These are phyloP conservation scores for Carterocephalus palaemon DNA, from an alignment of 2,888 invertebrate species.

Conservation along the genomic window DNA sequence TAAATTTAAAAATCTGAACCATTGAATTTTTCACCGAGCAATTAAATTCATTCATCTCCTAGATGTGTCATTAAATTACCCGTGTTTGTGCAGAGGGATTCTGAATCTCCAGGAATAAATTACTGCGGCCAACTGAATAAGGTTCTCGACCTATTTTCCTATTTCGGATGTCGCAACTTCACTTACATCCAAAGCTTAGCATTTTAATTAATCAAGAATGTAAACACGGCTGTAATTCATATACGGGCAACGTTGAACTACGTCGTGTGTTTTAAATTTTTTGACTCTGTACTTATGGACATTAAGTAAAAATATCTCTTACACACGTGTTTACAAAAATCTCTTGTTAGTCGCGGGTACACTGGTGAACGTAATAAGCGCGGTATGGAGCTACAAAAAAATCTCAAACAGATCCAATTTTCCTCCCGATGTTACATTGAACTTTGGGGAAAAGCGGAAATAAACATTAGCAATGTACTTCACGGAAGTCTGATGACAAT, in stretches of 20 bases:
- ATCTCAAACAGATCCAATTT: too few relatives aligned
- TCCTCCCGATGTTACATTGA: too few relatives aligned
- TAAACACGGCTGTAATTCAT: neutral
- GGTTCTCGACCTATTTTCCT: conserved; percentile 24
- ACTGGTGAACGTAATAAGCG: too few relatives aligned
- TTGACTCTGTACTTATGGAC: too few relatives aligned
- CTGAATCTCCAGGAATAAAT: conserved; percentile 22
- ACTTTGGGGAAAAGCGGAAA: too few relatives aligned
- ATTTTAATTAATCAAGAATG: conserved; percentile 14
- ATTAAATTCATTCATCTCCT: conserved; percentile 21
- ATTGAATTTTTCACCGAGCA: conserved; percentile 16
- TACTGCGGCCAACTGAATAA: conserved; percentile 23
- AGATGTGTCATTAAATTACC: conserved; percentile 24
- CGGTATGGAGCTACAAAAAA: too few relatives aligned
- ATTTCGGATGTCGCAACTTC: conserved; percentile 22
- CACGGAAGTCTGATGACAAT: neutral
- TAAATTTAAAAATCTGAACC: neutral
- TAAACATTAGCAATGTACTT: conserved; percentile 1
- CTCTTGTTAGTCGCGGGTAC: too few relatives aligned
- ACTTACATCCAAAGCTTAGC: conserved; percentile 6
- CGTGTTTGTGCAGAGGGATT: conserved; percentile 21
- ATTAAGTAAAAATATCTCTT: too few relatives aligned
- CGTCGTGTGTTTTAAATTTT: neutral
- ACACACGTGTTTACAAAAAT: too few relatives aligned
- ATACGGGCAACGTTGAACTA: neutral